phyloP scores from a whole-genome alignment of 2,888 invertebrate genomes.

The Notodonta dromedarius region DNA sequence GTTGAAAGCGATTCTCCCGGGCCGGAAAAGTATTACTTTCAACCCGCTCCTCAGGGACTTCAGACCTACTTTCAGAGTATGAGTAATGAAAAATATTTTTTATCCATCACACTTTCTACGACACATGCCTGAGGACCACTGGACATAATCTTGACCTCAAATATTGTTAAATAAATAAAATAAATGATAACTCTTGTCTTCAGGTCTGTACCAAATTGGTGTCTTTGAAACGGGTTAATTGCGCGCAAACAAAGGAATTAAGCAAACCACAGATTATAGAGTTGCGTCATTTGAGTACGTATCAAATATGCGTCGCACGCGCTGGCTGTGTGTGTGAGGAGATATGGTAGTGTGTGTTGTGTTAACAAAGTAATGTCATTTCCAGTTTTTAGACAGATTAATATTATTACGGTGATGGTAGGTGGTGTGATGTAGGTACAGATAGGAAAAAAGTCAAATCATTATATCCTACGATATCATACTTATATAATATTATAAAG shows the following conservation, averaged over 20 bases:
- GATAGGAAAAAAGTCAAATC: too few relatives aligned
- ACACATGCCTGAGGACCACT: too few relatives aligned
- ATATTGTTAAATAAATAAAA: not conserved
- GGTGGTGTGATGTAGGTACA: too few relatives aligned
- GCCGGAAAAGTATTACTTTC: too few relatives aligned
- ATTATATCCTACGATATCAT: too few relatives aligned
- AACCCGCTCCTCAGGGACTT: too few relatives aligned
- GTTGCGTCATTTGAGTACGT: slow-evolving; percentile 40
- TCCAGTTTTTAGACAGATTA: slow-evolving; percentile 54
- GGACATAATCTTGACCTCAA: too few relatives aligned
- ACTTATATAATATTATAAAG: too few relatives aligned
- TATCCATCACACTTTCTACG: too few relatives aligned
- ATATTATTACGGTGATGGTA: slow-evolving; percentile 23
- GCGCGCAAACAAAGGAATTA: slow-evolving; percentile 58
- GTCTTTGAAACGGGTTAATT: slow-evolving; percentile 69
- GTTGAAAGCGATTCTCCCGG: too few relatives aligned
- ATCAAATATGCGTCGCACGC: not conserved
- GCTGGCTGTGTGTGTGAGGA: not conserved
- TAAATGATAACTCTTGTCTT: slow-evolving; percentile 24
- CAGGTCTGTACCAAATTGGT: slow-evolving; percentile 52
- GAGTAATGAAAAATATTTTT: too few relatives aligned
- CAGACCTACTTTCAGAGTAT: too few relatives aligned
- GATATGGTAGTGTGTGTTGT: slow-evolving; percentile 11
- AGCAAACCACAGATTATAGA: slow-evolving; percentile 45
- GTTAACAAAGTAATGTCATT: slow-evolving; percentile 48